Base-by-base conservation (phyloP, 2,113 vertebrate genomes). In the Geococcyx californianus region DNA sequence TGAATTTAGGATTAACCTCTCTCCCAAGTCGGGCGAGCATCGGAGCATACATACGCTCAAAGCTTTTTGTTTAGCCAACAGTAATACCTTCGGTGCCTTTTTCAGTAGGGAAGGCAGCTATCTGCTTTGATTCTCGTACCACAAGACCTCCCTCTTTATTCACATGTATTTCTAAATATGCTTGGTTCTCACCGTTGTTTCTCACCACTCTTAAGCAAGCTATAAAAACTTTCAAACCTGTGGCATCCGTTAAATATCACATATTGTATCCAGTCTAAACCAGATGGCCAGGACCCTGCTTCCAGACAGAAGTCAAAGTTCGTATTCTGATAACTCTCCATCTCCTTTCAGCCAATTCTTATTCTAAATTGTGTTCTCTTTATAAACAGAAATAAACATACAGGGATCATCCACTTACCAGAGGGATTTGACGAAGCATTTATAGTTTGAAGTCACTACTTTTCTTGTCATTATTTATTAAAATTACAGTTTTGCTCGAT, bases 1-100 rank as follows among this genome's bases (percentile, higher is more conserved):
- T 83, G 87, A 88, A 45, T 51, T 86, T 90, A 67, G 93, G 92
- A 93, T 78, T 70, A 60, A 58, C 52, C 52, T 52, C 29, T 11
- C 62, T 92, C 45, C 64, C 3, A 1, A 20, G 70, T 70, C 80
- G 36, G 11, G 19, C 24, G 60, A 31, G 87, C 92, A 91, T 87
- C 76, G 45, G 54, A 85, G 68, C 81, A 29, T 25, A 68, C 38
- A 20, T 18, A 21, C 5, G 11, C 75, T 13, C n/a, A 91, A 60
- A 84, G 19, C 23, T 60, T 88, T 79, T 67, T 36, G 40, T 47
- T 54, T 56, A 56, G 34, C 34, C 62, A 68, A 51, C 47, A 77
- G 63, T 72, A 83, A 85, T 54, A 76, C 86, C 75, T 84, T 72
- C 74, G 38, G 10, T 40, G 82, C 89, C 78, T 40, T 72, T 92